Percentiles rank a stretch among this genome's conserved stretches.
Evolutionary conservation across 2,888 invertebrate genomes (phyloP).

Genomic region (Galeopsomyia nigrocyanea): DNA sequence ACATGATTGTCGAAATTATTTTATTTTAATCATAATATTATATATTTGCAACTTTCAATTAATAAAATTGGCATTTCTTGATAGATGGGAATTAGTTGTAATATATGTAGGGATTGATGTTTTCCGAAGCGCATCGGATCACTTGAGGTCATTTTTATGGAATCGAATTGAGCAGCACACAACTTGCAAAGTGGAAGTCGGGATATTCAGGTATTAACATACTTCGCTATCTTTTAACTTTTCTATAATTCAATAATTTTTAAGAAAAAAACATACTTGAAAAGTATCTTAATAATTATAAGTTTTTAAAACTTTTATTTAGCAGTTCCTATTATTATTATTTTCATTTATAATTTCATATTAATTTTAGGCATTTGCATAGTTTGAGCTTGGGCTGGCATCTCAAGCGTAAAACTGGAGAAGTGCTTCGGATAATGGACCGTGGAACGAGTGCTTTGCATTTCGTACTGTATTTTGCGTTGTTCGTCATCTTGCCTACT

Average conservation of each 20-base stretch:
- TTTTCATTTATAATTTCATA: too few relatives aligned
- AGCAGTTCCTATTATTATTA: too few relatives aligned
- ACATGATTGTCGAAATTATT: too few relatives aligned
- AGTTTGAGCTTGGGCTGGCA: conserved; percentile 95
- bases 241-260: conserved; percentile 1
- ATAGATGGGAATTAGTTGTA: conserved; percentile 90
- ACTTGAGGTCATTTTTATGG: conserved; percentile 93
- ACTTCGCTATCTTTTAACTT: too few relatives aligned
- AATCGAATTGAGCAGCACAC: conserved; percentile 96
- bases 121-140: conserved; percentile 95
- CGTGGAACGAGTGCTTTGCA: conserved; percentile 97
- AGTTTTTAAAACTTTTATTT: too few relatives aligned
- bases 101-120: conserved; percentile 91
- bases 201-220: conserved; percentile 61
- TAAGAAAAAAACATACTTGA: too few relatives aligned
- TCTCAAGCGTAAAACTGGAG: conserved; percentile 93
- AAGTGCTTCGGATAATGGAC: conserved; percentile 96
- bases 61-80: too few relatives aligned
- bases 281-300: too few relatives aligned
- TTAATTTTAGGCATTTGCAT: conserved; percentile 89
- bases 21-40: too few relatives aligned
- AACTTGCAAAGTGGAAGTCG: conserved; percentile 89
- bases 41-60: too few relatives aligned
- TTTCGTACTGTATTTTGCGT: conserved; percentile 89
- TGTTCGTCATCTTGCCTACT: conserved; percentile 95